A percentile compares a stretch with the other conserved stretches of the same genome.
phyloP scores from a whole-genome alignment of 2,797 vertebrate species.

The Scomberomorus guttatus region DNA sequence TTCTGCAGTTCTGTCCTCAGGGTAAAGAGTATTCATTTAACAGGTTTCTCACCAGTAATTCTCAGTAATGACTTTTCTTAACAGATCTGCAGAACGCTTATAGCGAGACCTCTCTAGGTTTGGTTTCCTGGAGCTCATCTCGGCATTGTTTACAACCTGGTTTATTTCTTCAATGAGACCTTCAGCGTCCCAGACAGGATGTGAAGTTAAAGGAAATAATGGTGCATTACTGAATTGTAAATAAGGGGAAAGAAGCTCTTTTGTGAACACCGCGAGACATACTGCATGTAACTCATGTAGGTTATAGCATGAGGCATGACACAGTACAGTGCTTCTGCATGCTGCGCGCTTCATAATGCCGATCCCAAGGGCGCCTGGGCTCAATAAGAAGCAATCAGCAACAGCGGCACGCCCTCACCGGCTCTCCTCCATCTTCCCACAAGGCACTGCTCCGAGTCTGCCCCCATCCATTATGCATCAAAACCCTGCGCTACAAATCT shows the following conservation, averaged over 20 bases:
- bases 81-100: constrained; percentile 49
- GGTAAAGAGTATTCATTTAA: constrained; percentile 57
- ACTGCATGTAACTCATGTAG: constrained; percentile 56
- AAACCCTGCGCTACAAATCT: constrained; percentile 75
- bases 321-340: constrained; percentile 57
- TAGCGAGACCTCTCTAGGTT: constrained; percentile 1
- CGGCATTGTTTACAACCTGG: constrained; percentile 44
- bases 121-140: constrained; percentile 45
- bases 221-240: constrained; percentile 24
- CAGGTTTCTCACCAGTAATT: constrained; percentile 53
- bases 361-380: constrained; percentile 71
- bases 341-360: constrained; percentile 62
- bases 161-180: constrained; percentile 52
- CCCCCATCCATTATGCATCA: constrained; percentile 83
- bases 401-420: constrained; percentile 52
- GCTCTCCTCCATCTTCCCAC: constrained; percentile 72
- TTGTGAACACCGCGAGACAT: constrained; percentile 14
- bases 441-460: constrained; percentile 71
- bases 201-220: constrained; percentile 31
- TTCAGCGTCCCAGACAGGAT: constrained; percentile 2
- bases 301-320: constrained; percentile 62
- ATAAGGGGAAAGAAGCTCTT: constrained; percentile 23
- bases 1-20: constrained; percentile 64
- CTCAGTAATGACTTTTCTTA: constrained; percentile 77
- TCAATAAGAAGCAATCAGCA: constrained; percentile 84